phyloP scores from a whole-genome alignment of 2,888 invertebrate genomes.

The Troides helena region DNA sequence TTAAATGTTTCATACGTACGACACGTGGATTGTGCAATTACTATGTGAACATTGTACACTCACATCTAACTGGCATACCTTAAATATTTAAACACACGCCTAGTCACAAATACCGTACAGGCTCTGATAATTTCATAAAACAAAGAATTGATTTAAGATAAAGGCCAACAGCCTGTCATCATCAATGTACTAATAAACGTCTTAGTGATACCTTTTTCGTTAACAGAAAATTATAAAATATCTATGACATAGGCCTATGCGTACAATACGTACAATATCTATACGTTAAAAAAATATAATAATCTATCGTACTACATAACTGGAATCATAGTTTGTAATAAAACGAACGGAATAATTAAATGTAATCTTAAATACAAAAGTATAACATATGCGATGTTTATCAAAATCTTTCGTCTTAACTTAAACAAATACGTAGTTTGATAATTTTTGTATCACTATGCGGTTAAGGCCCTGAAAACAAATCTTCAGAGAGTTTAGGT shows the following conservation, averaged over 20 bases:
- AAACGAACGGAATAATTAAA: too few species aligned
- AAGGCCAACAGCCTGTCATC: not conserved
- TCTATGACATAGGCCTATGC: not conserved
- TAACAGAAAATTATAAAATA: not conserved
- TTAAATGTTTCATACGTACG: not conserved
- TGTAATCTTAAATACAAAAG: too few species aligned
- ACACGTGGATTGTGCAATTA: not conserved
- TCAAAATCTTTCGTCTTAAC: too few species aligned
- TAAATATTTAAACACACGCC: constrained; percentile 2
- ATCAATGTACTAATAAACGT: not conserved
- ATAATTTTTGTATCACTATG: too few species aligned
- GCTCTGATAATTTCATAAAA: constrained; percentile 1
- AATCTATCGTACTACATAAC: too few species aligned
- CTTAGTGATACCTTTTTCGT: not conserved
- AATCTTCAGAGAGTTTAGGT: too few species aligned
- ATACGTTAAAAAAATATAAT: not conserved
- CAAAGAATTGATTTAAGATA: constrained; percentile 4
- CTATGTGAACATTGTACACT: not conserved
- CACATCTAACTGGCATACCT: not conserved
- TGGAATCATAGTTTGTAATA: too few species aligned
- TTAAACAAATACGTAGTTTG: too few species aligned
- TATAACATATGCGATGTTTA: too few species aligned
- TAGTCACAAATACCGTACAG: not conserved
- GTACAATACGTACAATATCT: not conserved
- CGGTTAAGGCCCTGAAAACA: too few species aligned